phyloP scores from a whole-genome alignment of 2,113 vertebrate genomes.

The Galbula dea region DNA sequence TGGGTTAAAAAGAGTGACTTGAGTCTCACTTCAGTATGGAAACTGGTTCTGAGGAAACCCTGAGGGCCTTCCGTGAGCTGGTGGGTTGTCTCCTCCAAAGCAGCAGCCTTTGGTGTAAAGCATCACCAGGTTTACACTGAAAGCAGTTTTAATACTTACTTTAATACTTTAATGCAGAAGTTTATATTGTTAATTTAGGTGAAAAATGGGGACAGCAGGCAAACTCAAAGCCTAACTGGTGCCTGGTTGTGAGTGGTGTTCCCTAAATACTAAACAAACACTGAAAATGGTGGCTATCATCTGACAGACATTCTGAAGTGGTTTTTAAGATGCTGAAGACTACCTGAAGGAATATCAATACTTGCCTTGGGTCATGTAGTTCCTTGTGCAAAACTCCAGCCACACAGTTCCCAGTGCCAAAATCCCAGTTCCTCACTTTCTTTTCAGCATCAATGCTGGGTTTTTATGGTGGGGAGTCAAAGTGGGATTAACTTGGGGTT shows the following conservation, averaged over 20 bases:
- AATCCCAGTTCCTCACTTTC: background rate
- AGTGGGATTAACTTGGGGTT: background rate
- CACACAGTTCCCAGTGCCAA: too few relatives aligned
- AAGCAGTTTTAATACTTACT: background rate
- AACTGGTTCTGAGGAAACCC: background rate
- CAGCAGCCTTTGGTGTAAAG: background rate
- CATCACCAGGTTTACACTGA: background rate
- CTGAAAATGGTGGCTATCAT: background rate
- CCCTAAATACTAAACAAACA: background rate
- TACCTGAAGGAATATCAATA: background rate
- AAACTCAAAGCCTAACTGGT: background rate
- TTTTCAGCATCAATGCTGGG: background rate
- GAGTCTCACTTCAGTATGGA: background rate
- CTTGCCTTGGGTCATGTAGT: background rate
- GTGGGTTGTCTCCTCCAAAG: background rate
- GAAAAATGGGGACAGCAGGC: background rate
- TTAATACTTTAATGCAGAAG: background rate
- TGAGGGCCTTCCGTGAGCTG: background rate
- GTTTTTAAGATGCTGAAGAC: background rate
- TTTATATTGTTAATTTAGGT: background rate
- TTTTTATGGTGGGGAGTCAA: background rate
- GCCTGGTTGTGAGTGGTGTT: background rate
- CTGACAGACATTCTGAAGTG: background rate
- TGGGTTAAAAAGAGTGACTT: background rate
- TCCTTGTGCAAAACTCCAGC: background rate